Conservation (phyloP, 2,797 vertebrate genomes). For the Propithecus perrieri region DNA sequence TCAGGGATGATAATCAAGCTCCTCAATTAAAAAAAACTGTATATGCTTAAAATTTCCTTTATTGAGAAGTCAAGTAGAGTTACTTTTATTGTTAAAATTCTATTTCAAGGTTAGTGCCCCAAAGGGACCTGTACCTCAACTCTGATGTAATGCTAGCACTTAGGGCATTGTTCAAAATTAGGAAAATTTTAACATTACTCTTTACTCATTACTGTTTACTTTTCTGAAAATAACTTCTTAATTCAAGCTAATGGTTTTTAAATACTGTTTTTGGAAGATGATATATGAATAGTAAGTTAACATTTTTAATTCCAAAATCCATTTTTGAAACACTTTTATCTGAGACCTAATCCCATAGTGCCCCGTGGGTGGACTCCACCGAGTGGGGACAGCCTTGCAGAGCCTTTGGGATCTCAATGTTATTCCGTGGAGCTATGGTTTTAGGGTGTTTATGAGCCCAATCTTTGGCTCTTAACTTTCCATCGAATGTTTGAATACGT, state of each 20-base stretch:
- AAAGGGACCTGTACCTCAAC: background rate
- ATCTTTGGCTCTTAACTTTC: background rate
- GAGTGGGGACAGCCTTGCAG: background rate
- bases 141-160: background rate
- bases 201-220: constrained; percentile 10
- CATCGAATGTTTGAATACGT: background rate
- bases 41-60: background rate
- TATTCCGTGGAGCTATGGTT: background rate
- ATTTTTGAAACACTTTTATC: background rate
- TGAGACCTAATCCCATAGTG: background rate
- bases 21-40: background rate
- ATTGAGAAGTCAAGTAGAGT: background rate
- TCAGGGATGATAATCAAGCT: background rate
- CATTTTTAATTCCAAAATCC: background rate
- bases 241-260: background rate
- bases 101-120: background rate
- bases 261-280: background rate
- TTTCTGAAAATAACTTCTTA: constrained; percentile 5
- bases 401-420: rapidly evolving
- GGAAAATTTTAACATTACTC: background rate
- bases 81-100: background rate
- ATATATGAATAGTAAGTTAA: background rate
- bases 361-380: background rate
- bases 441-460: background rate
- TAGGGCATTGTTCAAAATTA: background rate